These are phyloP conservation scores for Stratiomys singularior DNA, from an alignment of 2,888 invertebrate genomes.

Conservation along the genomic window DNA sequence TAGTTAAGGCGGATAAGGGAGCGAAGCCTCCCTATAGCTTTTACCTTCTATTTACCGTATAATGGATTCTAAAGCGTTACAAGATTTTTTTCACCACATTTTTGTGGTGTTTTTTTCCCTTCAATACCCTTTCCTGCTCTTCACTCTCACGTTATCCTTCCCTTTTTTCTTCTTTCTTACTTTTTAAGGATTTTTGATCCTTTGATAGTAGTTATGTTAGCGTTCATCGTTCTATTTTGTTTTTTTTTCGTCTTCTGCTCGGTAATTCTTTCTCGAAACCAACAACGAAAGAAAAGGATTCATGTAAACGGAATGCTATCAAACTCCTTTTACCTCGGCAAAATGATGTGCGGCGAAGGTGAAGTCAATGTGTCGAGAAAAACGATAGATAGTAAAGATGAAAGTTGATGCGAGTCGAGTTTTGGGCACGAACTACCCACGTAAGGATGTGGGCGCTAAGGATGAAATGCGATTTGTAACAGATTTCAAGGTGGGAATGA, in stretches of 20 bases:
- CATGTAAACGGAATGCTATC: slow-evolving; percentile 31
- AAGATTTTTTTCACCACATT: slow-evolving; percentile 8
- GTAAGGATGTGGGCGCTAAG: background rate
- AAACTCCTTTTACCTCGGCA: slow-evolving; percentile 33
- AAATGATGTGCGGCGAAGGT: background rate
- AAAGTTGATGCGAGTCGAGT: background rate
- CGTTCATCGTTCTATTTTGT: background rate
- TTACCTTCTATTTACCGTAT: background rate
- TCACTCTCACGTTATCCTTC: background rate
- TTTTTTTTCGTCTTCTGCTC: background rate
- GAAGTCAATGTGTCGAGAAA: background rate
- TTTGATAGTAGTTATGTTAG: slow-evolving; percentile 11
- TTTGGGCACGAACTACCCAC: background rate
- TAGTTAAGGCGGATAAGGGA: background rate
- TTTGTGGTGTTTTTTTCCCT: background rate
- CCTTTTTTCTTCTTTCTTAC: background rate
- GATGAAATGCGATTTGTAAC: background rate
- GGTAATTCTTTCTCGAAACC: background rate
- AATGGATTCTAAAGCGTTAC: slow-evolving; percentile 30
- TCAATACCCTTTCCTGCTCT: background rate
- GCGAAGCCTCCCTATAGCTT: background rate
- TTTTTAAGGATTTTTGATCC: slow-evolving; percentile 6
- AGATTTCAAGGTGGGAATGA: too few species aligned
- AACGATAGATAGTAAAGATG: background rate
- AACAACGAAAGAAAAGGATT: slow-evolving; percentile 29